Percentiles rank a stretch among this genome's conserved stretches.
phyloP scores from a whole-genome alignment of 2,113 vertebrate genomes.

The Ranitomeya imitator region DNA sequence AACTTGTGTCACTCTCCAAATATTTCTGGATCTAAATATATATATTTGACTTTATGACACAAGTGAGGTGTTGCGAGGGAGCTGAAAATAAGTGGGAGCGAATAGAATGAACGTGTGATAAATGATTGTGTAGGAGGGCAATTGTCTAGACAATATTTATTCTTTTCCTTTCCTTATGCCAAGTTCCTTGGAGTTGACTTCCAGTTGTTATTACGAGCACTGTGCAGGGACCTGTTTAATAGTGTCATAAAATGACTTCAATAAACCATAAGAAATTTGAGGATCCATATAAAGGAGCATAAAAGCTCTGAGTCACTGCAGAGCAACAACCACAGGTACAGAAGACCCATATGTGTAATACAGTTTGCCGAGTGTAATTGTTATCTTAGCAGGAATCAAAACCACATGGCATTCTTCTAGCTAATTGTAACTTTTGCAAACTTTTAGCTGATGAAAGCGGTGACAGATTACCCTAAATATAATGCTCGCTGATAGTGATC shows the following conservation, averaged over 20 bases:
- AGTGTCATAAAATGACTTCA: neutral
- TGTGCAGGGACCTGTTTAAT: neutral
- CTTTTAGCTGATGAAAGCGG: neutral
- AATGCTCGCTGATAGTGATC: neutral
- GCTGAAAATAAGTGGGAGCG: constrained; percentile 1
- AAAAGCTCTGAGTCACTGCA: constrained; percentile 45
- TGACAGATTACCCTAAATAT: neutral
- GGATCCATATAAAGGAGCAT: constrained; percentile 5
- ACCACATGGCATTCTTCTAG: constrained; percentile 35
- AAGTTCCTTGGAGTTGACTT: neutral
- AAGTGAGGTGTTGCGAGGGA: neutral
- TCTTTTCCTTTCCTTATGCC: neutral
- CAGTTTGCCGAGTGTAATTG: constrained; percentile 29
- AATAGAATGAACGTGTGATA: neutral
- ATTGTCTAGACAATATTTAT: constrained; percentile 46
- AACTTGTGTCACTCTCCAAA: too few relatives aligned
- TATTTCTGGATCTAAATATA: neutral
- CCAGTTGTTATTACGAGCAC: neutral
- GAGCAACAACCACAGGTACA: neutral
- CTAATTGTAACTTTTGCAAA: constrained; percentile 25
- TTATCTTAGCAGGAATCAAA: constrained; percentile 34
- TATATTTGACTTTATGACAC: neutral
- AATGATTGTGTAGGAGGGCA: constrained; percentile 37
- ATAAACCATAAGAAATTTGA: constrained; percentile 15
- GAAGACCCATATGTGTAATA: constrained; percentile 8